A percentile compares a stretch with the other conserved stretches of the same genome.
These are phyloP conservation scores for Danio albolineatus DNA, from an alignment of 2,797 vertebrate species.

Conservation along the genomic window DNA sequence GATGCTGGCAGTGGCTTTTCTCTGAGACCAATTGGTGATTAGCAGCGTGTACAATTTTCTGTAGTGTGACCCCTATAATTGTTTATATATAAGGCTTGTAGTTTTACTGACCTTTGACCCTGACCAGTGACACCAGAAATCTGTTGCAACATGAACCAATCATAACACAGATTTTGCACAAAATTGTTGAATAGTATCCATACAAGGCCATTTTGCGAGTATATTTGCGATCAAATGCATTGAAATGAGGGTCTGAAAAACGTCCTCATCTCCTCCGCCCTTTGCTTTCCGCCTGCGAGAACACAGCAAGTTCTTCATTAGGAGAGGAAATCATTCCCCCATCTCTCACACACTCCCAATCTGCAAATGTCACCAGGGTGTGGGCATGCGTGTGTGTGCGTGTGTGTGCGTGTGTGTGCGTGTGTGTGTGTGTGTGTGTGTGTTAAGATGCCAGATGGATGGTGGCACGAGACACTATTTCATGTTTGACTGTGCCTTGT, in stretches of 20 bases:
- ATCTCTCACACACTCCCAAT: conserved; percentile 57
- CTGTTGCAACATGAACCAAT: not conserved
- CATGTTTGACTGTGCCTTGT: conserved; percentile 80
- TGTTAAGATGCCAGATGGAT: conserved; percentile 78
- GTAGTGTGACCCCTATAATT: no score
- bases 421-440: conserved; percentile 48
- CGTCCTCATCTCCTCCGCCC: conserved; percentile 47
- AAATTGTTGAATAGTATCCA: not conserved
- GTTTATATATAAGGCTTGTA: not conserved
- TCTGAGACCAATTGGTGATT: no score
- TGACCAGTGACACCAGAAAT: not conserved
- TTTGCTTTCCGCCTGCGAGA: conserved; percentile 58
- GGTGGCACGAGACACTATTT: conserved; percentile 78
- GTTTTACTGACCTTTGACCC: conserved; percentile 3
- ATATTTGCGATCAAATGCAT: conserved; percentile 27
- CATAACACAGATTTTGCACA: not conserved
- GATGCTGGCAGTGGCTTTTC: no score
- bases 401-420: conserved; percentile 48
- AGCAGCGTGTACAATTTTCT: no score
- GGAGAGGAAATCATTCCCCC: conserved; percentile 63
- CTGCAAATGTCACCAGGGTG: conserved; percentile 61
- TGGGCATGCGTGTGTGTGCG: conserved; percentile 42
- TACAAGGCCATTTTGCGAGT: not conserved
- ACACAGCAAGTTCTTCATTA: conserved; percentile 65
- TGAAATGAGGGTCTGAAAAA: conserved; percentile 35